Evolutionary conservation across 1,140 invertebrate genomes (phyloP).

Genomic region (Anoplophora glabripennis): DNA sequence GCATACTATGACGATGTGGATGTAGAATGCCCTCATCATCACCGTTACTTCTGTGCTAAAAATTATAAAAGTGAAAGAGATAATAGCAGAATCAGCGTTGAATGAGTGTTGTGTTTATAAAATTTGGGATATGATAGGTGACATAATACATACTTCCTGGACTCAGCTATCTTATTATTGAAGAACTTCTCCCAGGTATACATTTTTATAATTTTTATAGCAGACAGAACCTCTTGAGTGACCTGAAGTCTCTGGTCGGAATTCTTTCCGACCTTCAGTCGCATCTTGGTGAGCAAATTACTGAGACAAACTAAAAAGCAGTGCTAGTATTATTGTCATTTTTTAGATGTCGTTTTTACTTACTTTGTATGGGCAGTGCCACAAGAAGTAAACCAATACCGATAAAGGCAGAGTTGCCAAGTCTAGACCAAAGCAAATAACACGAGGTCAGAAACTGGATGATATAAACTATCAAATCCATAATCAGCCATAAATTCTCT

Average conservation of each 20-base stretch:
- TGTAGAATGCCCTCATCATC: slow-evolving; percentile 31
- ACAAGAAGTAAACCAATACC: neutral
- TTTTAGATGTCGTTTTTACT: no score
- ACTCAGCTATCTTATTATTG: slow-evolving; percentile 57
- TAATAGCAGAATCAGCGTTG: neutral
- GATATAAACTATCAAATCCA: slow-evolving; percentile 12
- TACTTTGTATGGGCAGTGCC: slow-evolving; percentile 11
- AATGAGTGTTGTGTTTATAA: neutral
- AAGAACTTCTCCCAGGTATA: slow-evolving; percentile 85
- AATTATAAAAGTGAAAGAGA: neutral
- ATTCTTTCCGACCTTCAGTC: slow-evolving; percentile 31
- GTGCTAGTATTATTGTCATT: neutral
- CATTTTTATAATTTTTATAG: slow-evolving; percentile 84
- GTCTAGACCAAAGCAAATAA: slow-evolving; percentile 11
- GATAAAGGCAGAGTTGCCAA: slow-evolving; percentile 12
- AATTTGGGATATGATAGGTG: neutral
- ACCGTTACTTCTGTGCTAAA: slow-evolving; percentile 36
- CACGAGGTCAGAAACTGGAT: slow-evolving; percentile 2
- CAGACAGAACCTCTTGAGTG: slow-evolving; percentile 82
- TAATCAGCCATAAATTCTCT: slow-evolving; percentile 10
- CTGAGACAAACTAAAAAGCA: slow-evolving; percentile 31
- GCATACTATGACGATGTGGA: slow-evolving; percentile 27
- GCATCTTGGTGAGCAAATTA: slow-evolving; percentile 22
- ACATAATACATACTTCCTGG: slow-evolving; percentile 28
- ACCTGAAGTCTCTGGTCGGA: slow-evolving; percentile 80